phyloP scores from a whole-genome alignment of 2,888 invertebrate species.

The Pammene fasciana region DNA sequence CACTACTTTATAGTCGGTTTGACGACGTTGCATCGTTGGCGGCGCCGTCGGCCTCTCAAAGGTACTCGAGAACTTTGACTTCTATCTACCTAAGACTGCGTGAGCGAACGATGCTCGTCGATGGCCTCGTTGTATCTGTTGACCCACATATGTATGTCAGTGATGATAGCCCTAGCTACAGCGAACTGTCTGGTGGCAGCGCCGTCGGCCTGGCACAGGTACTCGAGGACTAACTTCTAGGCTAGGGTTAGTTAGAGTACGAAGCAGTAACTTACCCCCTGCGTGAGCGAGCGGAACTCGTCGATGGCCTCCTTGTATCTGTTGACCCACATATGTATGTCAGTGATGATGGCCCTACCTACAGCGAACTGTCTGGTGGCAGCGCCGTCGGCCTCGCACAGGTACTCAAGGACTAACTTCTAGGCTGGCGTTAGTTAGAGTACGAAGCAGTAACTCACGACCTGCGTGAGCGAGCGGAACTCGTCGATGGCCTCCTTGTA shows the following conservation, averaged over 20 bases:
- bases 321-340: conserved; percentile 94
- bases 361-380: too few species aligned
- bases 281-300: conserved; percentile 89
- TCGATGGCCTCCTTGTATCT: conserved; percentile 86
- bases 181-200: too few species aligned
- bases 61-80: too few species aligned
- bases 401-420: too few species aligned
- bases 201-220: too few species aligned
- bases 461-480: conserved; percentile 87
- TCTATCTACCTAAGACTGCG: conserved; percentile 60
- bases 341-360: conserved; percentile 93
- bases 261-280: conserved; percentile 66
- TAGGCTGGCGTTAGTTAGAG: too few species aligned
- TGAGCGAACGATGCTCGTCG: conserved; percentile 89
- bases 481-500: conserved; percentile 87
- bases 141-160: conserved; percentile 96
- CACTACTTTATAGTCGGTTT: too few species aligned
- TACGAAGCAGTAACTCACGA: conserved; percentile 63
- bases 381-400: too few species aligned
- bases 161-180: conserved; percentile 87
- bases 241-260: too few species aligned
- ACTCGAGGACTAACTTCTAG: too few species aligned
- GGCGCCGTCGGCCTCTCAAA: too few species aligned
- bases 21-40: too few species aligned
- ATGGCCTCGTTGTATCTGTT: conserved; percentile 87